Evolutionary conservation across 2,888 invertebrate species (phyloP).

Genomic region (Phortica magna): DNA sequence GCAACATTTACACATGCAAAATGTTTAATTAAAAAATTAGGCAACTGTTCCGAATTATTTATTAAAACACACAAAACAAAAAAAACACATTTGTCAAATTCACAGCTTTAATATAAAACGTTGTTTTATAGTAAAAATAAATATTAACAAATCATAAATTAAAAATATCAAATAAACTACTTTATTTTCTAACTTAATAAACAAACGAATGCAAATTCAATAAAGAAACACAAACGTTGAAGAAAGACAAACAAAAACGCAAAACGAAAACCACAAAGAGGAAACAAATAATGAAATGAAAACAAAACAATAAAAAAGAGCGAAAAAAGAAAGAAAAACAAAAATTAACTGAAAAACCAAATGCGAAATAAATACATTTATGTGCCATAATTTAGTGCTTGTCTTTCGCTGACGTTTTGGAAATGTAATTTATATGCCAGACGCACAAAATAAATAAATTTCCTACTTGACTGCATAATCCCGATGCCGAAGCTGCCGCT

Average conservation of each 20-base stretch:
- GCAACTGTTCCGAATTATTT: too few relatives aligned
- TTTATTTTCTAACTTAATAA: slow-evolving; percentile 12
- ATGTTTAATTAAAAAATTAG: too few relatives aligned
- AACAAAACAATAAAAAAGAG: neutral
- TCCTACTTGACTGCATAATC: slow-evolving; percentile 11
- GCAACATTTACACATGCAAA: too few relatives aligned
- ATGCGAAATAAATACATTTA: slow-evolving; percentile 36
- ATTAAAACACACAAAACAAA: too few relatives aligned
- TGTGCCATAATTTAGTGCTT: slow-evolving; percentile 37
- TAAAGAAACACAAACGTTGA: neutral
- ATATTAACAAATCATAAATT: too few relatives aligned
- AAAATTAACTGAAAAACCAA: slow-evolving; percentile 16
- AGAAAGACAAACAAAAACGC: neutral
- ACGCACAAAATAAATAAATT: slow-evolving; percentile 24
- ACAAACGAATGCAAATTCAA: slow-evolving; percentile 23
- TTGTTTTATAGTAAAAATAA: too few relatives aligned
- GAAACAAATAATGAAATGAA: neutral
- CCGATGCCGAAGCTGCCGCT: neutral
- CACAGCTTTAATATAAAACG: too few relatives aligned
- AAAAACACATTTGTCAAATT: too few relatives aligned
- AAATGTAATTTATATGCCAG: slow-evolving; percentile 44
- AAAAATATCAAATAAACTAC: too few relatives aligned
- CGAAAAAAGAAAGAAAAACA: neutral
- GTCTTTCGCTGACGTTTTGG: slow-evolving; percentile 39
- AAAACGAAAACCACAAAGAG: slow-evolving; percentile 10